Conservation (phyloP, 2,888 invertebrate genomes). For the Sepiola atlantica region DNA sequence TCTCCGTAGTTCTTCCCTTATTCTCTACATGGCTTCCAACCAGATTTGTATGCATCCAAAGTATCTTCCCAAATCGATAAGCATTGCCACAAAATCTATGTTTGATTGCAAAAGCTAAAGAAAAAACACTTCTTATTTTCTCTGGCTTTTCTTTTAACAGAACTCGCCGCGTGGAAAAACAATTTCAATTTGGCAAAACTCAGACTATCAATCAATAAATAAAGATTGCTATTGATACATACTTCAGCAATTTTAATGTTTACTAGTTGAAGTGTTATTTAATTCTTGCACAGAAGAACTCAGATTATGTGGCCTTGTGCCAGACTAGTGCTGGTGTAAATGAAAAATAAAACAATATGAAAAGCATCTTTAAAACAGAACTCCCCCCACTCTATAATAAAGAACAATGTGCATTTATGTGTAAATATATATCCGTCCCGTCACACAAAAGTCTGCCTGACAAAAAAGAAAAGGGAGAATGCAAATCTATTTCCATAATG, state of each 20-base stretch:
- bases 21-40: neutral
- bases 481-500: too few relatives aligned
- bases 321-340: too few relatives aligned
- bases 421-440: too few relatives aligned
- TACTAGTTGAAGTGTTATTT: neutral
- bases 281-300: too few relatives aligned
- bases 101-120: neutral
- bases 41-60: neutral
- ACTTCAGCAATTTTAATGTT: neutral
- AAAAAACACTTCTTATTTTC: neutral
- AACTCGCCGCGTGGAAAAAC: neutral
- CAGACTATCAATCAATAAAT: neutral
- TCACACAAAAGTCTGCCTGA: too few relatives aligned
- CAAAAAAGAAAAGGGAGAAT: too few relatives aligned
- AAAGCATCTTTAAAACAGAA: too few relatives aligned
- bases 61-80: conserved; percentile 4
- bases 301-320: too few relatives aligned
- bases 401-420: too few relatives aligned
- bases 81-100: conserved; percentile 6
- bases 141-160: neutral
- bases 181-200: neutral
- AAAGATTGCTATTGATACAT: neutral
- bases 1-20: neutral
- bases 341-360: too few relatives aligned
- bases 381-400: too few relatives aligned